phyloP scores from a whole-genome alignment of 2,888 invertebrate genomes.

The Pandemis cinnamomeana region DNA sequence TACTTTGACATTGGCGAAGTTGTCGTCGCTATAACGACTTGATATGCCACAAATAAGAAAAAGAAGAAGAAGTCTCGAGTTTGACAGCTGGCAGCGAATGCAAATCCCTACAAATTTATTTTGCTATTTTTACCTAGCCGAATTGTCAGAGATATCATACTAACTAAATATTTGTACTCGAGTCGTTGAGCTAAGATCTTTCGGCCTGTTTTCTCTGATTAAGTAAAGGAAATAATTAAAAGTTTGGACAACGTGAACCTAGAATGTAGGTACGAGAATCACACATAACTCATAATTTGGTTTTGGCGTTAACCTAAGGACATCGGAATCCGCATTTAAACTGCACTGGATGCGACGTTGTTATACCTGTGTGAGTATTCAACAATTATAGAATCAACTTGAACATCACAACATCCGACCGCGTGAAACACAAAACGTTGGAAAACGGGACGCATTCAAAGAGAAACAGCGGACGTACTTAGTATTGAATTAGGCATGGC shows the following conservation, averaged over 20 bases:
- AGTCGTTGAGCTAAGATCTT: too few relatives aligned
- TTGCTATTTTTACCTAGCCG: too few relatives aligned
- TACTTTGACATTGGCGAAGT: too few relatives aligned
- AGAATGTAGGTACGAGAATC: neutral
- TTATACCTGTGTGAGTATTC: slow-evolving; percentile 34
- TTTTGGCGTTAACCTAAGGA: slow-evolving; percentile 24
- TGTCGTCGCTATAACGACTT: too few relatives aligned
- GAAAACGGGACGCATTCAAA: slow-evolving; percentile 29
- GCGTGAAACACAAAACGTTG: slow-evolving; percentile 21
- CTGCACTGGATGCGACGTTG: slow-evolving; percentile 26
- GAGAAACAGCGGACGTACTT: slow-evolving; percentile 16
- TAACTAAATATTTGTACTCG: too few relatives aligned
- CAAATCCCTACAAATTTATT: too few relatives aligned
- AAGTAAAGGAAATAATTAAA: too few relatives aligned
- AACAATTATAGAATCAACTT: slow-evolving; percentile 28
- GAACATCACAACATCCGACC: slow-evolving; percentile 28
- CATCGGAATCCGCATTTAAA: slow-evolving; percentile 23
- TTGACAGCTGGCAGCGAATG: too few relatives aligned
- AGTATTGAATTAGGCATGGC: slow-evolving; percentile 18
- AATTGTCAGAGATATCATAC: too few relatives aligned
- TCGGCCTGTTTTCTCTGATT: too few relatives aligned
- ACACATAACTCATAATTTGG: slow-evolving; percentile 17
- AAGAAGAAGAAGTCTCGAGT: too few relatives aligned
- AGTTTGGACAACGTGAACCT: neutral
- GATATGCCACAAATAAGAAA: too few relatives aligned